A percentile compares a stretch with the other conserved stretches of the same genome.
These are phyloP conservation scores for Hydrolagus colliei DNA, from an alignment of 2,797 vertebrate species.

Conservation along the genomic window DNA sequence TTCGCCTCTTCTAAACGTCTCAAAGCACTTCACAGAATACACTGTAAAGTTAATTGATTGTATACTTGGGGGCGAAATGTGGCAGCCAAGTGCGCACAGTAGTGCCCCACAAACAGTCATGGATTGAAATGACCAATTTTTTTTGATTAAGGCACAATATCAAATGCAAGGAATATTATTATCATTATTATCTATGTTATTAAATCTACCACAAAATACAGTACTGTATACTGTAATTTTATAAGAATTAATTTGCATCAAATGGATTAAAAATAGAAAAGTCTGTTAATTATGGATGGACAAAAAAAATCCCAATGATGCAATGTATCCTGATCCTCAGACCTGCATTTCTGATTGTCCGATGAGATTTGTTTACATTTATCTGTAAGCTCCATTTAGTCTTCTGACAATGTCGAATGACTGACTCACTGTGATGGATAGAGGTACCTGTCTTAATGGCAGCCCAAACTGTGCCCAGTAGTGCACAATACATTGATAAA, in stretches of 20 bases:
- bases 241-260: constrained; percentile 42
- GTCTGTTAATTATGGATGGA: not conserved
- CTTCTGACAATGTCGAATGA: constrained; percentile 95
- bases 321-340: constrained; percentile 27
- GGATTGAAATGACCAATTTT: too few relatives aligned
- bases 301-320: not conserved
- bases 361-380: constrained; percentile 98
- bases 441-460: constrained; percentile 98
- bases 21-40: too few relatives aligned
- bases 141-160: too few relatives aligned
- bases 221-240: too few relatives aligned
- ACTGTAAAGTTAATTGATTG: too few relatives aligned
- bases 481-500: constrained; percentile 99
- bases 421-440: constrained; percentile 98
- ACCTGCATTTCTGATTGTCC: constrained; percentile 78
- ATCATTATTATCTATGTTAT: too few relatives aligned
- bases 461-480: constrained; percentile 99
- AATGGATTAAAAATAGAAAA: constrained; percentile 36
- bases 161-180: too few relatives aligned
- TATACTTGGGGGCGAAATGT: too few relatives aligned
- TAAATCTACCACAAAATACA: too few relatives aligned
- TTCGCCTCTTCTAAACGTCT: too few relatives aligned
- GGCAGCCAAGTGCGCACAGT: too few relatives aligned
- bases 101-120: too few relatives aligned
- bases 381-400: constrained; percentile 97